A percentile compares a stretch with the other conserved stretches of the same genome.
Evolutionary conservation across 2,888 invertebrate species (phyloP).

Genomic region (Dermolepida albohirtum): DNA sequence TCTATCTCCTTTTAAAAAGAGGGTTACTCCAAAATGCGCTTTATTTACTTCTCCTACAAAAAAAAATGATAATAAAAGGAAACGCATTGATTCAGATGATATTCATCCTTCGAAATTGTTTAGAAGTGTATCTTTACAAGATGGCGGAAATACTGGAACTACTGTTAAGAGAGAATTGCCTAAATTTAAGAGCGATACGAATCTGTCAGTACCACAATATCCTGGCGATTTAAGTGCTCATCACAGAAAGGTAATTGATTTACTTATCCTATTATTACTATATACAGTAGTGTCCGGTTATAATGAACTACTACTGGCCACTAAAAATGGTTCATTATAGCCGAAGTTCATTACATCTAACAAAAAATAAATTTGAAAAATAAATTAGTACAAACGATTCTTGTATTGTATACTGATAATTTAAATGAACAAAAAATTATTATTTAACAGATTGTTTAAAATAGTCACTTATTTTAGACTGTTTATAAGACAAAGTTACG

Average conservation of each 20-base stretch:
- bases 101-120: conserved; percentile 65
- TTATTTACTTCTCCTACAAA: conserved; percentile 74
- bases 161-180: conserved; percentile 51
- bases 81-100: conserved; percentile 64
- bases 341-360: no score
- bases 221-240: conserved; percentile 70
- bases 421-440: no score
- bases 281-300: no score
- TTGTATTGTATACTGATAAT: no score
- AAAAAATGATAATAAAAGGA: conserved; percentile 66
- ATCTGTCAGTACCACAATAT: conserved; percentile 61
- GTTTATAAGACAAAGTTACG: no score
- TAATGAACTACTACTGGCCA: no score
- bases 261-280: no score
- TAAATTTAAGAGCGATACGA: conserved; percentile 62
- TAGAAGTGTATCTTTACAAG: conserved; percentile 68
- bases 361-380: no score
- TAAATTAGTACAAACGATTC: no score
- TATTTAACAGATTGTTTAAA: no score
- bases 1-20: conserved; percentile 58
- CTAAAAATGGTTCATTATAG: no score
- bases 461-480: no score
- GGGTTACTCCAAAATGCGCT: conserved; percentile 71
- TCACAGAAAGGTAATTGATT: conserved; percentile 73
- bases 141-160: not conserved